Conservation (phyloP, 1,140 invertebrate species). For the Mactra quadrangularis region DNA sequence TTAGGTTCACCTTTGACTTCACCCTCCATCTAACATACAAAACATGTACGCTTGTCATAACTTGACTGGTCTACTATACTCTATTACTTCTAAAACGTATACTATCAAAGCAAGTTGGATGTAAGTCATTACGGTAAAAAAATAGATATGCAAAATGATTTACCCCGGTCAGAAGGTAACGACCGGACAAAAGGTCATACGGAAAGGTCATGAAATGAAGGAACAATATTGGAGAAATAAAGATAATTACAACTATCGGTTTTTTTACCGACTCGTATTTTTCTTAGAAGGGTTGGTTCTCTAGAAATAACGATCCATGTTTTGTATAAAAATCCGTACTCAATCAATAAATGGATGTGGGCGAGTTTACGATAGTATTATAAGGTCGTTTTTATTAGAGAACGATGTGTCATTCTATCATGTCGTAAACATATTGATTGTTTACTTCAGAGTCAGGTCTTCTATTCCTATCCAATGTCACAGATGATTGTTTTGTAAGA, state of each 20-base stretch:
- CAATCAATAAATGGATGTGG: no score
- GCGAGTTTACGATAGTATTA: no score
- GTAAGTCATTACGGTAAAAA: conserved; percentile 59
- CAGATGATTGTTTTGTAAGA: no score
- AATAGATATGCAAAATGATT: conserved; percentile 42
- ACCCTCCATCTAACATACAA: conserved; percentile 21
- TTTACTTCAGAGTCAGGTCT: no score
- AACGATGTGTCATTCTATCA: no score
- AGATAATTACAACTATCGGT: conserved; percentile 24
- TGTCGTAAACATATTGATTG: no score
- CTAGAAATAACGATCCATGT: no score
- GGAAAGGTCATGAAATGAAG: conserved; percentile 39
- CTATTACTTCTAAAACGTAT: conserved; percentile 47
- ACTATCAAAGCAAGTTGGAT: conserved; percentile 9
- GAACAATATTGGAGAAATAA: conserved; percentile 22
- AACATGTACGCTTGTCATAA: conserved; percentile 40
- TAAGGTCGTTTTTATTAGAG: no score
- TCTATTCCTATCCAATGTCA: no score
- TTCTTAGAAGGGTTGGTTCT: not conserved
- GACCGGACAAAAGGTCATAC: conserved; percentile 55
- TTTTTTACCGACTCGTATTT: conserved; percentile 6
- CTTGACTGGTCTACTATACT: not conserved
- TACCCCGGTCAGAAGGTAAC: conserved; percentile 56
- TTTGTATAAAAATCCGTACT: no score
- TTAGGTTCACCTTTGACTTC: conserved; percentile 46